phyloP scores from a whole-genome alignment of 2,113 vertebrate species.

The Anhinga anhinga region DNA sequence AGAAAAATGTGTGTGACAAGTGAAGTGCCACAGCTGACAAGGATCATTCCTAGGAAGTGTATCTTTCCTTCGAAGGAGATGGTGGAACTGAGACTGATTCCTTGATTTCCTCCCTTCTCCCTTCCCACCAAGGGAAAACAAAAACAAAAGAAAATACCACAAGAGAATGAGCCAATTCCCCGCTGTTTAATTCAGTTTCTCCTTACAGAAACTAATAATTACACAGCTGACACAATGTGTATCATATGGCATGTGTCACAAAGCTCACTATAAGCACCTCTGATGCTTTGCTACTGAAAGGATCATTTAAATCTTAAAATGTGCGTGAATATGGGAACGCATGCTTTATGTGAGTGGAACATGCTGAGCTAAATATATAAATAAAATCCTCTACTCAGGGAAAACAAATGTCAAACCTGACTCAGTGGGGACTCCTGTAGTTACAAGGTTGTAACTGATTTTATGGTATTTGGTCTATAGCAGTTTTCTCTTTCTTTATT shows the following conservation, averaged over 20 bases:
- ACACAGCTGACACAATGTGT: rapidly evolving
- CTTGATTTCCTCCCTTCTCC: neutral
- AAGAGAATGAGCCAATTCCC: neutral
- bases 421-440: neutral
- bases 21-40: neutral
- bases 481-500: neutral
- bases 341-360: neutral
- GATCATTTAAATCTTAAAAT: neutral
- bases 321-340: neutral
- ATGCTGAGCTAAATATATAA: neutral
- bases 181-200: neutral
- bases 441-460: neutral
- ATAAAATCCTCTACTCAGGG: neutral
- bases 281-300: neutral
- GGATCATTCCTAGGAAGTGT: neutral
- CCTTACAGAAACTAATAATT: neutral
- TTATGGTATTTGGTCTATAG: neutral
- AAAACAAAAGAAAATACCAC: neutral
- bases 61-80: neutral
- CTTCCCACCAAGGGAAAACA: neutral
- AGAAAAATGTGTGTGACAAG: rapidly evolving
- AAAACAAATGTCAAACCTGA: neutral
- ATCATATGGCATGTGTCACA: neutral
- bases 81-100: neutral
- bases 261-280: neutral